A percentile compares a stretch with the other conserved stretches of the same genome.
Conservation (phyloP, 2,888 invertebrate genomes). For the Cheilosia soror region DNA sequence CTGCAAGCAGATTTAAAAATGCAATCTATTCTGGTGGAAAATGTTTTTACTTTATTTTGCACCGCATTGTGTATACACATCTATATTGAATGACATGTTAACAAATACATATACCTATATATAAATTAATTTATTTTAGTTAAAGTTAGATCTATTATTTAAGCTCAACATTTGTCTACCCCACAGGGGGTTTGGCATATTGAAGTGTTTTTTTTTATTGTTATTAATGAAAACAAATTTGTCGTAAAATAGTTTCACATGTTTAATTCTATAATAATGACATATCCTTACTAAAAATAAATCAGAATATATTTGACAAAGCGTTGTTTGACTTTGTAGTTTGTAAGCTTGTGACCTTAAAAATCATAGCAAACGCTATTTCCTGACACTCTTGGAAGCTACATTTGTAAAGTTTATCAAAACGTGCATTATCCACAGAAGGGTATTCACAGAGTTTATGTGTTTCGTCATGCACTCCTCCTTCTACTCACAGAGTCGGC, state of each 20-base stretch:
- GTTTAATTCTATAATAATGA: background rate
- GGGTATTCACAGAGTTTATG: no score
- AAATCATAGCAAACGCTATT: no score
- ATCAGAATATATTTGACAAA: no score
- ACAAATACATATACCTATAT: background rate
- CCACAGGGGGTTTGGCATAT: background rate
- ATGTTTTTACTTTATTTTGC: background rate
- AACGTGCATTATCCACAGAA: no score
- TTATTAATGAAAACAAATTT: background rate
- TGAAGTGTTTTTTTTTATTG: background rate
- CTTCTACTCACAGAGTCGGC: no score
- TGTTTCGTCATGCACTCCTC: no score
- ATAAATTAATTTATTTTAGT: background rate
- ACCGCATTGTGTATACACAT: background rate
- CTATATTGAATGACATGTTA: background rate
- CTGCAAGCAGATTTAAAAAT: conserved; percentile 18
- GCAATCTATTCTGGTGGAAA: background rate
- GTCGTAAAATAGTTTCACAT: background rate
- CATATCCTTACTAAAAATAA: background rate
- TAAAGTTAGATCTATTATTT: background rate
- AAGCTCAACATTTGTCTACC: background rate
- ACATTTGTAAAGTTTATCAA: no score
- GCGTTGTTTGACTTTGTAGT: no score
- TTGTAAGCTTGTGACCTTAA: no score
- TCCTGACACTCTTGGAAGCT: no score